Evolutionary conservation across 30 jellyfish, hydroid and myxozoan genomes (phyloP), one percentile per base, ranked within the genome.

Genomic region (Calvadosia cruxmelitensis): DNA sequence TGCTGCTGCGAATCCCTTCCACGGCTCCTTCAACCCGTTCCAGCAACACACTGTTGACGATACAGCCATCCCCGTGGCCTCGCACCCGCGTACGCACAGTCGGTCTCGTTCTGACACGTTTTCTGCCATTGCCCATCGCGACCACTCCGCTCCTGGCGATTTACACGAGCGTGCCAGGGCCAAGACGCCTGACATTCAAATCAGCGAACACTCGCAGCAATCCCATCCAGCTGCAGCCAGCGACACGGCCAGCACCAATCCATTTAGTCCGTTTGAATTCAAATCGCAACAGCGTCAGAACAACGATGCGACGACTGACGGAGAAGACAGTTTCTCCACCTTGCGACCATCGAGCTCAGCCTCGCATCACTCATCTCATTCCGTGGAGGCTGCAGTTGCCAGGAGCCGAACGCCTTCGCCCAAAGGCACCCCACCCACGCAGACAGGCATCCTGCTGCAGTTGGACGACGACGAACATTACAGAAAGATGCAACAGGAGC

Each of bases 31-130:
- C 49, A 42, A 42, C 25, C 81, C 67, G 74, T 66, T 26, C 74
- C 67, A 27, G 28, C 72, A 12, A 62, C 67, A 65, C 26, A 66
- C 82, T 49, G 66, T 68, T 35, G 84, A 30, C 30, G 31, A 34
- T 1, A 34, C 35, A 49, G 57, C 25, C 12, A 48, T 36, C 30
- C 33, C 67, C 31, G 74, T 2, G 30, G 50, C 10, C 29, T 48
- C 69, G 0, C 72, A 63, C 61, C 52, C 42, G 27, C 70, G 81
- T 32, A 80, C 90, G 27, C 97, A 87, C 53, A 69, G 53, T 73
- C 88, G 97, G 16, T 87, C 97, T 1, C 78, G 92, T 3, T 81
- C 95, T 48, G 97, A 87, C 52, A 87, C 94, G 7, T 78, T 87
- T 62, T 34, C 93, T 3, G 84, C 61, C 29, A 49, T 81, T 26